Base-by-base conservation (phyloP, 2,113 vertebrate genomes). In the Lanius collurio region DNA sequence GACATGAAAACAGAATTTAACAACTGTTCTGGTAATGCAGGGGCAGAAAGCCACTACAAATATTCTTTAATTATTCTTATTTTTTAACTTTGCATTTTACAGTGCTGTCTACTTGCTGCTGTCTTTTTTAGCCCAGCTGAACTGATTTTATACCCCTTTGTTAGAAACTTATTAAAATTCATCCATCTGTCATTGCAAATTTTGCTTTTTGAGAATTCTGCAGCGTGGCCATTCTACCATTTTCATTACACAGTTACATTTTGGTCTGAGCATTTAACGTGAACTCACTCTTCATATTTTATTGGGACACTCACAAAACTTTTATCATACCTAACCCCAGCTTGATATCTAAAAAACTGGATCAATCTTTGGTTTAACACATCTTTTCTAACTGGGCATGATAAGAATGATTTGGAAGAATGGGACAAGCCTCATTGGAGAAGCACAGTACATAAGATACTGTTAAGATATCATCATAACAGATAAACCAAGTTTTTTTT, bases 171-270 rank as follows among this genome's bases (percentile, higher is more conserved):
- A 50, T 49, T 70, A 30, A 4, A 3, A 35, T 17, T 52, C 15
- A 28, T 6, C 55, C 15, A 77, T 62, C 67, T 73, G n/a, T 35
- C 18, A 9, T 13, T 53, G 44, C 23, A 80, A 53, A 49, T 59
- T 64, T 23, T 42, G 53, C 23, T 88, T 76, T 52, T 42, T 20
- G 63, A 83, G 35, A 79, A 57, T 57, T 78, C 47, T 76, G 26
- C 62, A 68, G 23, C 0, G 0, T 24, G 55, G 27, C 6, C 12
- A 1, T 27, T n/a, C 26, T 35, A 6, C 27, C 6, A 17, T 74
- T 57, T 84, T 69, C 50, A 74, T 31, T 12, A n/a, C 20, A 81
- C 16, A 27, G 13, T 31, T 76, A 35, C 22, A 39, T 31, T 86
- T 53, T 53, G n/a, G 16, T 41, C 56, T 65, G 15, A 62, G 37